Evolutionary conservation across 2,797 vertebrate species (phyloP), one percentile per base, ranked within the genome.

Genomic region (Chaenodraco wilsoni): DNA sequence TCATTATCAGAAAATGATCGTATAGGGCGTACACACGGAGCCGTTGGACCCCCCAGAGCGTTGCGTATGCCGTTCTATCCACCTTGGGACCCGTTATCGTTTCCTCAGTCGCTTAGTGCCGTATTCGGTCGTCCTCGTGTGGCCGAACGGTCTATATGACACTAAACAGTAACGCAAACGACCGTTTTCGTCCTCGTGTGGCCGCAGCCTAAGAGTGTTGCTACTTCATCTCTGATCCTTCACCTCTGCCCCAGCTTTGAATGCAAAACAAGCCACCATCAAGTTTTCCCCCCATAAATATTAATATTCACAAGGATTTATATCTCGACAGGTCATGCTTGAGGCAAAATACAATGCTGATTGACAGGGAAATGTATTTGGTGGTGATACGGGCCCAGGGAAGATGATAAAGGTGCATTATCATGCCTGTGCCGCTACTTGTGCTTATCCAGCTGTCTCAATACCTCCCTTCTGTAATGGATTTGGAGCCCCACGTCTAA

Each of bases 371-470:
- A 87, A 88, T 78, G 78, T 81, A 87, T 91, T 85, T 79, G 72
- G 65, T 73, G 44, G 78, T 50, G 75, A 87, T 84, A 68, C 31
- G 64, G 67, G 69, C 69, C 76, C 65, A 69, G 65, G 51, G 78
- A 78, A 84, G 83, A 89, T 88, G 65, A 85, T 91, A 91, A 78
- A 86, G 82, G 85, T 81, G 89, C 84, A 89, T 93, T 89, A 93
- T 91, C 78, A 85, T 62, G 61, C 81, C 81, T 59, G 67, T 71
- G 80, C 82, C 65, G 57, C 84, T 82, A 84, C 89, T 90, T 75
- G 67, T 83, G 90, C 87, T 93, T 91, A 92, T 92, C 87, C 85
- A 65, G 83, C 84, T 84, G 89, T 92, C 91, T 91, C 81, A 62
- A 81, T 84, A 72, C 83, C 79, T 87, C 84, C 84, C 65, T 73